Conservation (phyloP, 2,113 vertebrate species). For the Sula dactylatra region DNA sequence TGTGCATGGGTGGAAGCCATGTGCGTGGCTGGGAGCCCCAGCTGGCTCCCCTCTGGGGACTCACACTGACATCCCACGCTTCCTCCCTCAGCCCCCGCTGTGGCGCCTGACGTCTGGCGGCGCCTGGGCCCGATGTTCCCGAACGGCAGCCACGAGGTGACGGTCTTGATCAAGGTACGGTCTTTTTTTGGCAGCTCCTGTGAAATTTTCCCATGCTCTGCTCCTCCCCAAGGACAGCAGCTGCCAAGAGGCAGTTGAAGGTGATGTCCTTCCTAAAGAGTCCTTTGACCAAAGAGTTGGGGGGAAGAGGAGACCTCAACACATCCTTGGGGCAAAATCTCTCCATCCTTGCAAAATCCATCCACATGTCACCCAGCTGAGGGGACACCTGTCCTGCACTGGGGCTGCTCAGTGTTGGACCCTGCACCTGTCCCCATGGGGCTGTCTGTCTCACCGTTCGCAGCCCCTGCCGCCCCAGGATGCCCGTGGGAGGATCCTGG, state of each 20-base stretch:
- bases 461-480: slow-evolving; percentile 33
- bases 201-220: rapidly evolving
- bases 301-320: rapidly evolving
- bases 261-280: background rate
- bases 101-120: slow-evolving; percentile 29
- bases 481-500: slow-evolving; percentile 37
- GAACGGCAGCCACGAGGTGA: slow-evolving; percentile 46
- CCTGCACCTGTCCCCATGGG: rapidly evolving
- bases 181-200: rapidly evolving
- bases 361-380: rapidly evolving
- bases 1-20: rapidly evolving
- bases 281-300: rapidly evolving
- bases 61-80: rapidly evolving
- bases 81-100: slow-evolving; percentile 11
- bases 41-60: background rate
- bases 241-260: background rate
- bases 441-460: rapidly evolving
- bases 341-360: rapidly evolving
- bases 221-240: background rate
- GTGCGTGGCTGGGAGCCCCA: background rate
- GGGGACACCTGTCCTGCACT: rapidly evolving
- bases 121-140: background rate
- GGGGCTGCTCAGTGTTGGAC: rapidly evolving
- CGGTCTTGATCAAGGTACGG: slow-evolving; percentile 62
- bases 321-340: rapidly evolving